A percentile compares a stretch with the other conserved stretches of the same genome.
Conservation (phyloP, 2,113 vertebrate genomes). For the Cephalopterus ornatus region DNA sequence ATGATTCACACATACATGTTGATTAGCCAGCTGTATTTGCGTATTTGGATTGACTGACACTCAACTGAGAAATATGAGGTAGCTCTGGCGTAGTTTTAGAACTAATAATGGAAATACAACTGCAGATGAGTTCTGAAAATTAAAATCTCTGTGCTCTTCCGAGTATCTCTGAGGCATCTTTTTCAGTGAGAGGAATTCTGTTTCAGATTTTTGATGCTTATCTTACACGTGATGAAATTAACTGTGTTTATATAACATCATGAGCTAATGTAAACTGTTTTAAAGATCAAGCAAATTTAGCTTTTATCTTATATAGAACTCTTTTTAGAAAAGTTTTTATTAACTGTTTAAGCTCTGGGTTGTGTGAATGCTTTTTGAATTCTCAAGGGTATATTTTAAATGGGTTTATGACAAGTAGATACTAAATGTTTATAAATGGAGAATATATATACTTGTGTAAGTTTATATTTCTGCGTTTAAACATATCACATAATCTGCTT, state of each 20-base stretch:
- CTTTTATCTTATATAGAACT: neutral
- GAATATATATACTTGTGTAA: slow-evolving; percentile 2
- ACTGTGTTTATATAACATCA: neutral
- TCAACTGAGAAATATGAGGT: neutral
- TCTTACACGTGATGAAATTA: neutral
- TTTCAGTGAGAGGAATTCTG: neutral
- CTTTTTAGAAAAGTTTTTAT: neutral
- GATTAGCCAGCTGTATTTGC: neutral
- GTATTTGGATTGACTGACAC: neutral
- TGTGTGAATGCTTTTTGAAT: neutral
- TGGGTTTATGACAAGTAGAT: neutral
- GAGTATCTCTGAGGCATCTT: neutral
- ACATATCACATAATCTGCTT: neutral
- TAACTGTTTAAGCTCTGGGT: neutral
- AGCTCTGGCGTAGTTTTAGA: neutral
- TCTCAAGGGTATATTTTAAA: neutral
- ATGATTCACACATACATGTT: neutral
- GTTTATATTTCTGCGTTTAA: slow-evolving; percentile 43
- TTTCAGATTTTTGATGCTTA: neutral
- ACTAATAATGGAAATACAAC: neutral
- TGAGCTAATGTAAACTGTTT: neutral
- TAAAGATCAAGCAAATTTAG: neutral
- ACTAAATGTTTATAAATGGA: neutral
- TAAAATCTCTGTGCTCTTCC: neutral
- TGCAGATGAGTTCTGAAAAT: neutral